Percentiles rank a stretch among this genome's conserved stretches.
Evolutionary conservation across 2,888 invertebrate species (phyloP).

Genomic region (Ceriagrion tenellum): DNA sequence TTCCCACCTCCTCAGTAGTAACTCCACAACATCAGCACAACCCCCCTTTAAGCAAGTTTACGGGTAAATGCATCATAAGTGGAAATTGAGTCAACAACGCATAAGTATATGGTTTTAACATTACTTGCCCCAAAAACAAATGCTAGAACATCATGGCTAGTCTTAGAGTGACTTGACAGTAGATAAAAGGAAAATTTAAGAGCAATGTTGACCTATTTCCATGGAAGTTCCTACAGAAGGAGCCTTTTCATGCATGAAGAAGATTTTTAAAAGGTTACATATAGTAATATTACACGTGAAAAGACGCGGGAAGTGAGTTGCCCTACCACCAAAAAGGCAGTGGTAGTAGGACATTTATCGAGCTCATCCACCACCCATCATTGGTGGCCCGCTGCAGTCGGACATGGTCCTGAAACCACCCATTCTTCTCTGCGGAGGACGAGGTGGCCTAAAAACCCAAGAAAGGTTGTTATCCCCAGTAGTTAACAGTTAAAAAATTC

Average conservation of each 20-base stretch:
- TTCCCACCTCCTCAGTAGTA: conserved; percentile 3
- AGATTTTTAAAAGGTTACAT: not conserved
- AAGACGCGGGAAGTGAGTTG: not conserved
- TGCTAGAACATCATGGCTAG: not conserved
- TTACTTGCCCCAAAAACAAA: not conserved
- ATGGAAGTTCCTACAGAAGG: not conserved
- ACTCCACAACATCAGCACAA: conserved; percentile 58
- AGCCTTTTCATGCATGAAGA: conserved; percentile 40
- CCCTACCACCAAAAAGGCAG: not conserved
- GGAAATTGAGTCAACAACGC: not conserved
- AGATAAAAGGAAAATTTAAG: not conserved
- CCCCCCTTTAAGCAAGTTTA: conserved; percentile 55
- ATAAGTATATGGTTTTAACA: not conserved
- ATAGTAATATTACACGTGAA: not conserved
- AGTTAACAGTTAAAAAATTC: not conserved
- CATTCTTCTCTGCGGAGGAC: conserved; percentile 69
- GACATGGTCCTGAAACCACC: conserved; percentile 68
- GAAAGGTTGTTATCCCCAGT: too few species aligned
- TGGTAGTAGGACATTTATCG: conserved; percentile 44
- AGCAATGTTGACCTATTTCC: not conserved
- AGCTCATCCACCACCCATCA: conserved; percentile 69
- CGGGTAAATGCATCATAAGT: conserved; percentile 56
- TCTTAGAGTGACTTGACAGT: not conserved
- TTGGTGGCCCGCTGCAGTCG: conserved; percentile 65
- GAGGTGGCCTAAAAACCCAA: conserved; percentile 68